Percentiles rank a stretch among this genome's conserved stretches.
These are phyloP conservation scores for Mormyrus proboscirostris DNA, from an alignment of 2,797 vertebrate genomes.

Conservation along the genomic window DNA sequence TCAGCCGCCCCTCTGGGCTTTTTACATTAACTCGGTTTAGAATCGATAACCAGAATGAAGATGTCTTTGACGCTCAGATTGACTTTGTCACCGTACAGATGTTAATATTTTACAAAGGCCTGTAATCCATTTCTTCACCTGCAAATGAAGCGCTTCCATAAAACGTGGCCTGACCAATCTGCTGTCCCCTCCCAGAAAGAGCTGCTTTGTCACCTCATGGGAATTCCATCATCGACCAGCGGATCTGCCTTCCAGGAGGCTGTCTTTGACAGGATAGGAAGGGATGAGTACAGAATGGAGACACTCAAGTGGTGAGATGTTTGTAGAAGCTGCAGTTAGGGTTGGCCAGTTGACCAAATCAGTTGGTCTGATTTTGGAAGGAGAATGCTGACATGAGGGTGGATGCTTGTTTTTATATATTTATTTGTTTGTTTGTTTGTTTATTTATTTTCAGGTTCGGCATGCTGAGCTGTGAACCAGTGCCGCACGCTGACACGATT, in stretches of 20 bases:
- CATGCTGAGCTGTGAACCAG: conserved; percentile 74
- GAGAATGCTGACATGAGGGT: conserved; percentile 31
- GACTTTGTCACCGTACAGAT: background rate
- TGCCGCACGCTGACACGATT: conserved; percentile 73
- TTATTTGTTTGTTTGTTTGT: no score
- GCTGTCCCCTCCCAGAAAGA: conserved; percentile 64
- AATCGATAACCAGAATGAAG: background rate
- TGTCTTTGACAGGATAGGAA: conserved; percentile 61
- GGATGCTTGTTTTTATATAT: background rate
- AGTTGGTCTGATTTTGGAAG: background rate
- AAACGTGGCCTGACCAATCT: background rate
- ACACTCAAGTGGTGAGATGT: conserved; percentile 69
- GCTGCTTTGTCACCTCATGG: conserved; percentile 75
- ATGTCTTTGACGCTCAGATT: background rate
- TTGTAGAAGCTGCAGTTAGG: conserved; percentile 22
- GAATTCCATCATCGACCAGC: conserved; percentile 58
- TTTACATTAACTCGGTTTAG: background rate
- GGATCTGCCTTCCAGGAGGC: conserved; percentile 63
- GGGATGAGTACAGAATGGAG: conserved; percentile 69
- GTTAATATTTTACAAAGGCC: background rate
- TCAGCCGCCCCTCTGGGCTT: background rate
- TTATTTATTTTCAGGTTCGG: conserved; percentile 75
- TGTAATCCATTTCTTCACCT: background rate
- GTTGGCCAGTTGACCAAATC: no score
- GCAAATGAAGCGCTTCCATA: background rate